Conservation (phyloP, 2,888 invertebrate species). For the Germaria angustata region DNA sequence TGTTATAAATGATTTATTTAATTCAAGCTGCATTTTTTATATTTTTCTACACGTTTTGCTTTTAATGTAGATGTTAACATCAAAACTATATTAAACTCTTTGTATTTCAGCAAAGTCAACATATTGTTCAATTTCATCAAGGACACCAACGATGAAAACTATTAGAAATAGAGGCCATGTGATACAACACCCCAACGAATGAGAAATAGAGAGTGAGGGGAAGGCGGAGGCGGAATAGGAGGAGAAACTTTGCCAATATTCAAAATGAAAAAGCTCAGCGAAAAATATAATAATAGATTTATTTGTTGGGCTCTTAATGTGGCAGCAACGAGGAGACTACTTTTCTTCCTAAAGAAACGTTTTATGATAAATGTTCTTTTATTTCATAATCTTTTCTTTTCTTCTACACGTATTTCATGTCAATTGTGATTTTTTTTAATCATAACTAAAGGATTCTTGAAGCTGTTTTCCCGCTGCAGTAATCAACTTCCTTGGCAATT, state of each 20-base stretch:
- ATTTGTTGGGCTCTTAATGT: neutral
- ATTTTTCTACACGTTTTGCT: neutral
- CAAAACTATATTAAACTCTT: slow-evolving; percentile 36
- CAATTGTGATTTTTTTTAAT: slow-evolving; percentile 11
- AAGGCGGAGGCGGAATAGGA: too few relatives aligned
- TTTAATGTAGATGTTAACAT: slow-evolving; percentile 39
- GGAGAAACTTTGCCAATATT: slow-evolving; percentile 13
- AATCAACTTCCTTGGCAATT: neutral
- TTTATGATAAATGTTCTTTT: slow-evolving; percentile 6
- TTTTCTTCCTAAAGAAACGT: neutral
- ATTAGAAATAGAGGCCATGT: slow-evolving; percentile 31
- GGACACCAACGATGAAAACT: neutral
- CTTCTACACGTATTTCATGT: too few relatives aligned
- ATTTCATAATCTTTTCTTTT: neutral
- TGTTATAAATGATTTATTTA: slow-evolving; percentile 41
- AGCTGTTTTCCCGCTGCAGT: slow-evolving; percentile 14
- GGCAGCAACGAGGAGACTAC: neutral
- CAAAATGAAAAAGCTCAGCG: neutral
- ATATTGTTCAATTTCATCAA: slow-evolving; percentile 35
- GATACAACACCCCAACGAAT: neutral
- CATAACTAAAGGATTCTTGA: neutral
- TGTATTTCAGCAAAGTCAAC: slow-evolving; percentile 20
- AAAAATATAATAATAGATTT: neutral
- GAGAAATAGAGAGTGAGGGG: neutral
- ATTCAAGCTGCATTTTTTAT: slow-evolving; percentile 56